Percentiles rank a stretch among this genome's conserved stretches.
phyloP scores from a whole-genome alignment of 1,140 invertebrate genomes.

The Drosophila ercepeae region DNA sequence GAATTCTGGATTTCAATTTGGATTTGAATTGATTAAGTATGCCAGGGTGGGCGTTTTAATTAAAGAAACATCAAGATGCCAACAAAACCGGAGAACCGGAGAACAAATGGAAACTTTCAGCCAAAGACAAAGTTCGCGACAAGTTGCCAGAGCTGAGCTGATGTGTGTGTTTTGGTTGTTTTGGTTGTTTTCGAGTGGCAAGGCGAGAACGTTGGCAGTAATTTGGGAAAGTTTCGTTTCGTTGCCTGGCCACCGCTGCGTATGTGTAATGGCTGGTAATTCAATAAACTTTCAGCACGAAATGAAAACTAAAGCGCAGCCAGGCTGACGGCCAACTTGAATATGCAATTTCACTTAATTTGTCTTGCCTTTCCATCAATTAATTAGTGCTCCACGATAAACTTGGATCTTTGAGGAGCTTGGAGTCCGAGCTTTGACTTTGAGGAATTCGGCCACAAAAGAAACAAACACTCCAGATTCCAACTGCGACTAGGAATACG shows the following conservation, averaged over 20 bases:
- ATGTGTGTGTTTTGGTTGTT: too few relatives aligned
- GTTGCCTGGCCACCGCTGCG: constrained; percentile 18
- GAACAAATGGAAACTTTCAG: constrained; percentile 4
- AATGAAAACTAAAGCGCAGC: constrained; percentile 47
- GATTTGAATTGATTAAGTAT: constrained; percentile 16
- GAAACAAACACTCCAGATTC: not conserved
- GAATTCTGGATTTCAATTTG: constrained; percentile 10
- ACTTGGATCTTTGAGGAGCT: constrained; percentile 23
- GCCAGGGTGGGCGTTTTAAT: constrained; percentile 12
- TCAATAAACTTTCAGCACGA: constrained; percentile 49
- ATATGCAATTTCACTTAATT: constrained; percentile 62
- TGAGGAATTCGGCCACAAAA: not conserved
- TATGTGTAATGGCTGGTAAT: constrained; percentile 61
- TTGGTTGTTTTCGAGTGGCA: not conserved
- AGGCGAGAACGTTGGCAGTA: constrained; percentile 13
- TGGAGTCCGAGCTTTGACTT: not conserved
- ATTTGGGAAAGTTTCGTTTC: constrained; percentile 40
- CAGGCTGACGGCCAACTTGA: constrained; percentile 23
- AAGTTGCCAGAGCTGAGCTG: constrained; percentile 33
- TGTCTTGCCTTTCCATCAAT: constrained; percentile 55
- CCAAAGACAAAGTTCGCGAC: constrained; percentile 1
- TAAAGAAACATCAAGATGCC: not conserved
- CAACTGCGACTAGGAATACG: constrained; percentile 13
- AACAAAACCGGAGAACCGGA: too few relatives aligned
- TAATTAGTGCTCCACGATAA: constrained; percentile 61